Evolutionary conservation across 2,797 vertebrate genomes (phyloP), one percentile per base, ranked within the genome.

Genomic region (Hydrocynus forskahlii): DNA sequence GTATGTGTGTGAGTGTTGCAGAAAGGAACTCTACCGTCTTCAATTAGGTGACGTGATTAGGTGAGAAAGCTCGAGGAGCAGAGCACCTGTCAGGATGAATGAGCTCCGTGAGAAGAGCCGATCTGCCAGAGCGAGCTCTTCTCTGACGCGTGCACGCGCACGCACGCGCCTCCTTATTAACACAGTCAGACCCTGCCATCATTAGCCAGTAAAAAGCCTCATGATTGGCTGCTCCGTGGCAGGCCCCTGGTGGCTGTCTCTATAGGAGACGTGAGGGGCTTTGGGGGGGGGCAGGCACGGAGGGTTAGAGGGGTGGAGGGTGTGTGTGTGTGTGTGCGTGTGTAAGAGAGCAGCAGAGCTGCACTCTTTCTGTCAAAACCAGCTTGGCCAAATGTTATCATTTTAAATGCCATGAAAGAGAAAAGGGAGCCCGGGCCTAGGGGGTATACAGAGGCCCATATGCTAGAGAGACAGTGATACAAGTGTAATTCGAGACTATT

Each of bases 401-500:
- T 95, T 97, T 96, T 96, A 97, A 97, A 96, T 96, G 96, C 95
- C 91, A 93, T 95, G 96, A 95, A 96, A 95, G 95, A 93, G 94
- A 94, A 95, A 45, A 95, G 94, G 94, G 93, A 96, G 94, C 94
- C 92, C 43, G 94, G 96, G 96, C 96, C 96, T 96, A 94, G 96
- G 97, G 82, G 97, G 96, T 96, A 94, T 95, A 96, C 96, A 95
- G 95, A 95, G 95, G 93, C 95, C 96, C 96, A 96, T 97, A 96
- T 96, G 96, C 96, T 94, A 90, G 93, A 90, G 93, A 94, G 94
- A 96, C 96, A 96, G 95, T 92, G 96, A 97, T 96, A 97, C 96
- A 97, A 97, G 96, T 96, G 96, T 97, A 97, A 97, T 96, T 97
- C 96, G 94, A 96, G 94, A 96, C 96, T 95, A 95, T 96, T 95